Evolutionary conservation across 1,140 invertebrate species (phyloP).

Genomic region (Batillaria attramentaria): DNA sequence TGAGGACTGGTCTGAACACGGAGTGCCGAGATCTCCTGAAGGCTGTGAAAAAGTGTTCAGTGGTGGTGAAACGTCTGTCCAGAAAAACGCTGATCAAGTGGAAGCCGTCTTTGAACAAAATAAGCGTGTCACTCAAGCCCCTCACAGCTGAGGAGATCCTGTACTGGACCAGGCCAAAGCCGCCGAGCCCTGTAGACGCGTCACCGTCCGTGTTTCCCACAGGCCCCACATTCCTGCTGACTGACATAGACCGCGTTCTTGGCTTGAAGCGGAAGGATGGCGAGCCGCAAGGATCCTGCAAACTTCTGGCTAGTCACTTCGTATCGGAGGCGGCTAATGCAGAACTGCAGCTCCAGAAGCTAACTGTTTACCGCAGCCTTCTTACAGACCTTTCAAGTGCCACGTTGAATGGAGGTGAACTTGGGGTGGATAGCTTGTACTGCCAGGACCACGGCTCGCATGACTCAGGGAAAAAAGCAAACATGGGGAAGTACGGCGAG

Average conservation of each 20-base stretch:
- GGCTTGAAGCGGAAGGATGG: constrained; percentile 52
- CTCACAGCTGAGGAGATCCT: constrained; percentile 35
- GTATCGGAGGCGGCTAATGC: constrained; percentile 59
- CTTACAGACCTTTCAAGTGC: constrained; percentile 51
- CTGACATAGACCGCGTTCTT: constrained; percentile 57
- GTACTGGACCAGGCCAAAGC: constrained; percentile 39
- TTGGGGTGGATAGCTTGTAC: not conserved
- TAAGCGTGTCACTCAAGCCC: constrained; percentile 37
- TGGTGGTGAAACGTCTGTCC: constrained; percentile 48
- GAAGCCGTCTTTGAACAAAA: constrained; percentile 38
- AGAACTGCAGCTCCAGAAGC: constrained; percentile 55
- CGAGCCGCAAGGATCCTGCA: not conserved
- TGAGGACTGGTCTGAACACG: constrained; percentile 52
- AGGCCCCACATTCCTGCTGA: constrained; percentile 53
- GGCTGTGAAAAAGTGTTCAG: constrained; percentile 48
- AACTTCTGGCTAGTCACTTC: constrained; percentile 46
- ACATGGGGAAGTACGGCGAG: not conserved
- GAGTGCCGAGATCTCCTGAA: constrained; percentile 45
- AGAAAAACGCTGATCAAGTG: constrained; percentile 52
- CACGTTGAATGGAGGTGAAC: too few species aligned
- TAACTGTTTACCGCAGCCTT: constrained; percentile 57
- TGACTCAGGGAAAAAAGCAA: not conserved
- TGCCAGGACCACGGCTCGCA: not conserved
- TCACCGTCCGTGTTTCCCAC: constrained; percentile 51
- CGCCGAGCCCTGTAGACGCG: not conserved